These are phyloP conservation scores for Melanogrammus aeglefinus DNA, from an alignment of 2,797 vertebrate genomes.

Conservation along the genomic window DNA sequence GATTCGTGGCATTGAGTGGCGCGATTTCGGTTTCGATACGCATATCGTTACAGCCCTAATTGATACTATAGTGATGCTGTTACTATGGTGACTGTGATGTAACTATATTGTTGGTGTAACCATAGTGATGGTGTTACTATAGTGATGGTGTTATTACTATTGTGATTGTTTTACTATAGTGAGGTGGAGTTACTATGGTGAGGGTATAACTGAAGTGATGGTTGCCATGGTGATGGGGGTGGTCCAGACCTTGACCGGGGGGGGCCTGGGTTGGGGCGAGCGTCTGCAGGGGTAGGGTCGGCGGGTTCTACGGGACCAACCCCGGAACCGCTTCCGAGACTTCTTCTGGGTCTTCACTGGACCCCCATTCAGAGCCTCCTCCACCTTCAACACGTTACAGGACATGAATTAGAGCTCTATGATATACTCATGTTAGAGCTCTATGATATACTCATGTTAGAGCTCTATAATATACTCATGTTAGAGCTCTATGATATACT, in stretches of 20 bases:
- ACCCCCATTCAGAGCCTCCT: slow-evolving; percentile 80
- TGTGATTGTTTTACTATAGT: not conserved
- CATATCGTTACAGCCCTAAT: no score
- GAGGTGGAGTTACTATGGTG: not conserved
- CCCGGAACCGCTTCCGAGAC: slow-evolving; percentile 85
- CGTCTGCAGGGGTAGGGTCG: slow-evolving; percentile 73
- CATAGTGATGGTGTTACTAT: not conserved
- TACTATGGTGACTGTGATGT: not conserved
- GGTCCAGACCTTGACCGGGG: slow-evolving; percentile 76
- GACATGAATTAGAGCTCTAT: no score
- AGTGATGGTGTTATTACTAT: not conserved
- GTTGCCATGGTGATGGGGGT: not conserved
- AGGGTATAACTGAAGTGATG: not conserved
- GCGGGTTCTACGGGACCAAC: slow-evolving; percentile 82
- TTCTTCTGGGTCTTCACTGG: slow-evolving; percentile 79
- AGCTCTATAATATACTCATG: not conserved
- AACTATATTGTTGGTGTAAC: no score
- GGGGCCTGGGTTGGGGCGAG: slow-evolving; percentile 44
- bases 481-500: not conserved
- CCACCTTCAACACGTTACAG: slow-evolving; percentile 40
- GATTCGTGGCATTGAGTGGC: no score
- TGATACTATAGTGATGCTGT: not conserved
- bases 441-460: no score
- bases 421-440: no score
- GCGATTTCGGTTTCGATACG: no score